phyloP scores from a whole-genome alignment of 2,888 invertebrate species.

The Callosobruchus maculatus region DNA sequence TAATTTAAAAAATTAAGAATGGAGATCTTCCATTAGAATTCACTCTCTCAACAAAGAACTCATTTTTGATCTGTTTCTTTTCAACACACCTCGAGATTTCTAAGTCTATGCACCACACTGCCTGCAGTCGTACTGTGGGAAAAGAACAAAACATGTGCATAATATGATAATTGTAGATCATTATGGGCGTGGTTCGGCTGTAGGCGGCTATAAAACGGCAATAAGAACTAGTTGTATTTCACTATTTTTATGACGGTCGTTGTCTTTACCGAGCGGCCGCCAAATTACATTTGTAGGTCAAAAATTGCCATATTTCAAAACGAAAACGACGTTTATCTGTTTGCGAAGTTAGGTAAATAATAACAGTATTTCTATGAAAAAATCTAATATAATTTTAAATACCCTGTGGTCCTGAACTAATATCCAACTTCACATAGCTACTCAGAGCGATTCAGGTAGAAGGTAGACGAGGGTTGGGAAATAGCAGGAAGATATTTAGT shows the following conservation, averaged over 20 bases:
- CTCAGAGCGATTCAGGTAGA: no score
- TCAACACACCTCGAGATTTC: not conserved
- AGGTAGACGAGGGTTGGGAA: no score
- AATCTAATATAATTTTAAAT: no score
- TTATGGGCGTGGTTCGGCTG: conserved; percentile 20
- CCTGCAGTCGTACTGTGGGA: conserved; percentile 16
- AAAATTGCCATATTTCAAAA: not conserved
- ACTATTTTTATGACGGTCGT: not conserved
- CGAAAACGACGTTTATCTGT: not conserved
- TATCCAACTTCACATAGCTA: no score
- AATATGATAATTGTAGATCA: conserved; percentile 19
- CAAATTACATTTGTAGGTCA: not conserved
- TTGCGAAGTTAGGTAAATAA: not conserved
- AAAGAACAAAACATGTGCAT: conserved; percentile 25
- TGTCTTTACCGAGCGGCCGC: not conserved
- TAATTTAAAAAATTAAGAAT: no score
- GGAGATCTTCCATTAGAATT: no score
- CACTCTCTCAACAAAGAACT: no score
- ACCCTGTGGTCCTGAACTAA: no score
- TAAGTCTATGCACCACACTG: not conserved
- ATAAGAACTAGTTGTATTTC: conserved; percentile 16
- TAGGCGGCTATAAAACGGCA: conserved; percentile 20
- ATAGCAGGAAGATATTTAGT: no score
- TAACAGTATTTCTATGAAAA: no score
- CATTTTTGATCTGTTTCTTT: no score